Evolutionary conservation across 2,888 invertebrate species (phyloP).

Genomic region (Caenorhabditis sp.): DNA sequence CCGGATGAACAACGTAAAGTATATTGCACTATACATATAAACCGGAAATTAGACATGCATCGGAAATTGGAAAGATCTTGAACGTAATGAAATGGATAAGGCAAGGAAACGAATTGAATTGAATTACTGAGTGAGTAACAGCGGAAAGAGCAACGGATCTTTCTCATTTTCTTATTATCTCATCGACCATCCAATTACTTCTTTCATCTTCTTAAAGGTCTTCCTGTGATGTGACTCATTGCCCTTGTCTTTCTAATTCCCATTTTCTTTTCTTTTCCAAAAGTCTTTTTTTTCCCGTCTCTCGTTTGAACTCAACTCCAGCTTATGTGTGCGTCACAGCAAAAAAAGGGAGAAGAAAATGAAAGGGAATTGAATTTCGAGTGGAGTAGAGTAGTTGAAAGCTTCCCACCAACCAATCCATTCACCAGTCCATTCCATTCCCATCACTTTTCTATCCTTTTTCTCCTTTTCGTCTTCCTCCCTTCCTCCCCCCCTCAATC

Average conservation of each 20-base stretch:
- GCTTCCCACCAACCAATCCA: constrained; percentile 4
- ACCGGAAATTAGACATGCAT: too few relatives aligned
- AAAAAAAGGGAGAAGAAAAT: neutral
- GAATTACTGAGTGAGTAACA: neutral
- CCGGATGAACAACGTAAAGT: constrained; percentile 14
- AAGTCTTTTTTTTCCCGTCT: neutral
- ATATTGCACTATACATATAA: too few relatives aligned
- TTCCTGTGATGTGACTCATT: too few relatives aligned
- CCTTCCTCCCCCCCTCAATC: neutral
- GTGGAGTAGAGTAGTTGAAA: constrained; percentile 24
- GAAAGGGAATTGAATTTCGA: constrained; percentile 56
- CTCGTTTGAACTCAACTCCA: neutral
- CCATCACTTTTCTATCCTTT: constrained; percentile 8
- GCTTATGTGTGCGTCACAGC: neutral
- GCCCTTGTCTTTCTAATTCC: neutral
- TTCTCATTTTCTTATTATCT: neutral
- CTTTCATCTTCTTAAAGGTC: too few relatives aligned
- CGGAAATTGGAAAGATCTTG: constrained; percentile 39
- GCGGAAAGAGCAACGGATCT: constrained; percentile 8
- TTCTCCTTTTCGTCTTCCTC: neutral
- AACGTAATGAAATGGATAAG: neutral
- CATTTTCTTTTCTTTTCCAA: constrained; percentile 16
- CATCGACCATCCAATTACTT: constrained; percentile 4
- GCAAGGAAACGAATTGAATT: constrained; percentile 5
- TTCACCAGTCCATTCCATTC: constrained; percentile 12